Evolutionary conservation across 2,113 vertebrate genomes (phyloP).

Genomic region (Isurus oxyrinchus): DNA sequence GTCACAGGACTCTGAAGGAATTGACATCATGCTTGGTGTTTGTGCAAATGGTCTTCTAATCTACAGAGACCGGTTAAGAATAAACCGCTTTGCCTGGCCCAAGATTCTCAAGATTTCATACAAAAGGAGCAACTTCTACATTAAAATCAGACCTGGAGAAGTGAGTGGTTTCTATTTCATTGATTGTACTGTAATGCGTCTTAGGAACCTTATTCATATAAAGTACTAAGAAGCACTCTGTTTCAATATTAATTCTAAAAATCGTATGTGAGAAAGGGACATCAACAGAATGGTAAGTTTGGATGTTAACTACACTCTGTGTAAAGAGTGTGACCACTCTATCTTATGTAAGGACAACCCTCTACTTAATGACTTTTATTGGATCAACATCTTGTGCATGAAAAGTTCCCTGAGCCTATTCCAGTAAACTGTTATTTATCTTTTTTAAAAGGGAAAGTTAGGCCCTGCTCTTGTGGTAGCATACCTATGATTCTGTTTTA

Average conservation of each 20-base stretch:
- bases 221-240: background rate
- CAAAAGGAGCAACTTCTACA: constrained; percentile 98
- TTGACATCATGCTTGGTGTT: constrained; percentile 95
- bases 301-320: background rate
- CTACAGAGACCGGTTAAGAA: constrained; percentile 90
- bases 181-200: background rate
- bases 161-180: constrained; percentile 51
- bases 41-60: constrained; percentile 95
- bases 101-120: constrained; percentile 99
- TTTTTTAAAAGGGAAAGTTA: background rate
- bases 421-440: background rate
- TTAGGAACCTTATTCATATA: background rate
- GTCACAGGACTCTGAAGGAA: constrained; percentile 88
- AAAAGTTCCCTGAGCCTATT: background rate
- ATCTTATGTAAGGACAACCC: background rate
- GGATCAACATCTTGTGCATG: background rate
- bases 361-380: background rate
- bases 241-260: background rate
- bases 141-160: constrained; percentile 96
- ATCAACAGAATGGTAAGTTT: background rate
- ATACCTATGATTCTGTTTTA: background rate
- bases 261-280: background rate
- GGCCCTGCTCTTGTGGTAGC: background rate
- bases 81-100: constrained; percentile 98
- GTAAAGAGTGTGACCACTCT: background rate